Evolutionary conservation across 2,797 vertebrate species (phyloP).

Genomic region (Macroramphosus scolopax): DNA sequence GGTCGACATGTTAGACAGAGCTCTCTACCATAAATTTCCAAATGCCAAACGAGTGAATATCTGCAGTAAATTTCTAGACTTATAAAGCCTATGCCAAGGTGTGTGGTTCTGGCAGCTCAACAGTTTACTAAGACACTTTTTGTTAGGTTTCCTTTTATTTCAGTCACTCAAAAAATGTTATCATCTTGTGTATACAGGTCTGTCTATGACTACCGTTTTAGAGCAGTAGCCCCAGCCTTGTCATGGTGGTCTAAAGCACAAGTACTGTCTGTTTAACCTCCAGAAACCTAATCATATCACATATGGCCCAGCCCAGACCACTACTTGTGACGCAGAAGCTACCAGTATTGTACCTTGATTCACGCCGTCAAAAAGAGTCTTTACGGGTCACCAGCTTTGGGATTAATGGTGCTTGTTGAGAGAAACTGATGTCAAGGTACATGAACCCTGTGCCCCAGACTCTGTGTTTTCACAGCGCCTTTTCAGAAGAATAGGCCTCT

Average conservation of each 20-base stretch:
- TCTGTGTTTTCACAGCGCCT: slow-evolving; percentile 62
- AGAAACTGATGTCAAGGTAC: slow-evolving; percentile 66
- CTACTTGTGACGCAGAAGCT: slow-evolving; percentile 45
- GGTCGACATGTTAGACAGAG: too few species aligned
- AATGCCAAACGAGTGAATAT: too few species aligned
- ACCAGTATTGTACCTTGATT: slow-evolving; percentile 58
- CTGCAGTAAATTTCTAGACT: too few species aligned
- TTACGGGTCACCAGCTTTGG: slow-evolving; percentile 57
- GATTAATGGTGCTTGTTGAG: slow-evolving; percentile 63
- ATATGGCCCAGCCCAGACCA: slow-evolving; percentile 30
- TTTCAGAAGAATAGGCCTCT: slow-evolving; percentile 55
- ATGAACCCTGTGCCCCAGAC: slow-evolving; percentile 59
- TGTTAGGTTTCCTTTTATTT: too few species aligned
- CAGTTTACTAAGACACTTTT: too few species aligned
- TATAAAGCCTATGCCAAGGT: too few species aligned
- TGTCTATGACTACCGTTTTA: slow-evolving; percentile 2
- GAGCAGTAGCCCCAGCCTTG: slow-evolving; percentile 1
- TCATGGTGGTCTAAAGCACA: slow-evolving; percentile 1
- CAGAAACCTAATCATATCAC: slow-evolving; percentile 23
- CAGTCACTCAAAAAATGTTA: neutral
- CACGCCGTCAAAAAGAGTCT: slow-evolving; percentile 64
- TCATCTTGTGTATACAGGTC: neutral
- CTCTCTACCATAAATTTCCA: too few species aligned
- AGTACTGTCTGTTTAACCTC: too few species aligned
- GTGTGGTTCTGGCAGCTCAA: too few species aligned